Base-by-base conservation (phyloP, 2,797 vertebrate genomes). In the Dendrocincla tyrannina region DNA sequence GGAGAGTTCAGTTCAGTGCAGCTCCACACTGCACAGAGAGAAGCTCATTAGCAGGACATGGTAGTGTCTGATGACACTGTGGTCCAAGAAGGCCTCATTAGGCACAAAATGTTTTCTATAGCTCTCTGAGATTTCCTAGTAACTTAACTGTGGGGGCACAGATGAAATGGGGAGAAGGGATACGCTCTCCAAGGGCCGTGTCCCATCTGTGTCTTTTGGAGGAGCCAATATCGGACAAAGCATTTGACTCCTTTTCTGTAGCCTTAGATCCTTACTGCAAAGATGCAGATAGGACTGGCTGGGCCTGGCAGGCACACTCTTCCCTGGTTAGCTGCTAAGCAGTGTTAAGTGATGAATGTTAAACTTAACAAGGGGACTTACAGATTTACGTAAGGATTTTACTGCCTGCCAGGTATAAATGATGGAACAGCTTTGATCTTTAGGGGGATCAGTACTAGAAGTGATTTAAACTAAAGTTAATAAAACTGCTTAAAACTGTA, bases 321-420 rank as follows among this genome's bases (percentile, higher is more conserved):
- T 73, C 85, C 76, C 85, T 82, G 85, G 47, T 32, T 93, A 93
- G 77, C 88, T 94, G 88, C 94, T 96, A 90, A 95, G 80, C 88
- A 90, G 53, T 95, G 93, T 85, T 97, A 97, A 95, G 94, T 96
- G 95, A 96, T 95, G 94, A 97, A 96, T 97, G 96, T 97, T 97
- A 96, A 96, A 93, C 68, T 96, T 96, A 97, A 96, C 93, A 97
- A 93, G 94, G 88, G 91, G 88, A 91, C 94, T 96, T 95, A 87
- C 85, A 94, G 95, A 94, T 97, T 96, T 96, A 95, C 88, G 85
- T 96, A 96, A 96, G 91, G 95, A 80, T 97, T 96, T 96, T 96
- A 96, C 93, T 95, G 93, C 96, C 96, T 96, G 96, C 93, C 94
- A 96, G 90, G 77, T 92, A 95, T 95, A 94, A 97, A 88, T 96